Conservation (phyloP, 2,888 invertebrate species). For the Cephus nigrinus region DNA sequence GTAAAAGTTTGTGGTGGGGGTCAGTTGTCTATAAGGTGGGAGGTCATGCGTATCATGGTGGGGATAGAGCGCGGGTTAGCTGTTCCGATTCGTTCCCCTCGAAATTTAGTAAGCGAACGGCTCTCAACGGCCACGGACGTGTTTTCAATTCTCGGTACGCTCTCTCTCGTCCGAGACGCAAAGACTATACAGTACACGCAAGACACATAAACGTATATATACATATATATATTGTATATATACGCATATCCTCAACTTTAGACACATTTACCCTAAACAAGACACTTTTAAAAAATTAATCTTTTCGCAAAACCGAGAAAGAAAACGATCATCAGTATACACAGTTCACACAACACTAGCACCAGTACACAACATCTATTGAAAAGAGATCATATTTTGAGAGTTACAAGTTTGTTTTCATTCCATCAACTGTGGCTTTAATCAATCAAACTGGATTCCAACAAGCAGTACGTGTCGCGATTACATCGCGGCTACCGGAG, state of each 20-base stretch:
- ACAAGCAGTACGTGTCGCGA: slow-evolving; percentile 66
- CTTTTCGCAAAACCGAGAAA: too few relatives aligned
- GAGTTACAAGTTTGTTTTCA: slow-evolving; percentile 29
- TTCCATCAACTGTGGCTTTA: slow-evolving; percentile 61
- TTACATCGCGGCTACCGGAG: slow-evolving; percentile 65
- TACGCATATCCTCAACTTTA: too few relatives aligned
- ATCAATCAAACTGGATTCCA: slow-evolving; percentile 66
- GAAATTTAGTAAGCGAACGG: slow-evolving; percentile 63
- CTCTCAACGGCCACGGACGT: slow-evolving; percentile 55
- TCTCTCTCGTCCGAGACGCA: neutral
- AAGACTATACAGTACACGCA: too few relatives aligned
- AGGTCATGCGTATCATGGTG: slow-evolving; percentile 24
- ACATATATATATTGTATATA: too few relatives aligned
- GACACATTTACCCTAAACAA: too few relatives aligned
- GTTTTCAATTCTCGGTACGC: slow-evolving; percentile 31
- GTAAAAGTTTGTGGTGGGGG: neutral
- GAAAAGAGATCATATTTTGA: slow-evolving; percentile 13
- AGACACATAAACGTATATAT: too few relatives aligned
- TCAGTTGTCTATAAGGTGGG: slow-evolving; percentile 14
- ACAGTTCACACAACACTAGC: neutral
- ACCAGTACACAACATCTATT: neutral
- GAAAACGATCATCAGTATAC: neutral
- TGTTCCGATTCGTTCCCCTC: slow-evolving; percentile 54
- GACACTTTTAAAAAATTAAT: too few relatives aligned
- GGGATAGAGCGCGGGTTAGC: slow-evolving; percentile 63